Conservation (phyloP, 2,888 invertebrate species). For the Athalia rosae region DNA sequence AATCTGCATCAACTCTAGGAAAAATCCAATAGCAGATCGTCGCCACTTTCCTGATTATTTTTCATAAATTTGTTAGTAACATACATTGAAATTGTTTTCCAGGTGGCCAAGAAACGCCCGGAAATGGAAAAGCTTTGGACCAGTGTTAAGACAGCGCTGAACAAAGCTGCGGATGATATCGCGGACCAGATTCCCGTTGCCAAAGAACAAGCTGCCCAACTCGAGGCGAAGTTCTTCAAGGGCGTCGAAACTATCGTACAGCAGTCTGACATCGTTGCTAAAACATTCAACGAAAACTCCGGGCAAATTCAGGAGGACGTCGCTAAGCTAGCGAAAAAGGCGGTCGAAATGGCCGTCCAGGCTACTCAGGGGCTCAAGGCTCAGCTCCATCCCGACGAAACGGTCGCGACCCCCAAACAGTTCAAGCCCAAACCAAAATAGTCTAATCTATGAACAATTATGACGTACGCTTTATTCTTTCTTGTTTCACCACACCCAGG, state of each 20-base stretch:
- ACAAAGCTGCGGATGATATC: conserved; percentile 62
- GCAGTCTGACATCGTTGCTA: conserved; percentile 65
- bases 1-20: too few relatives aligned
- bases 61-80: too few relatives aligned
- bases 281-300: conserved; percentile 63
- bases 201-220: conserved; percentile 62
- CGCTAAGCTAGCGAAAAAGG: conserved; percentile 66
- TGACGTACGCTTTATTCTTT: too few relatives aligned
- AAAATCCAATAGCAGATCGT: too few relatives aligned
- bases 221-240: conserved; percentile 66
- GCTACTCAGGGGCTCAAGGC: conserved; percentile 65
- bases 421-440: too few relatives aligned
- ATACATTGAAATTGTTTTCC: conserved; percentile 25
- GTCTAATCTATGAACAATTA: neutral
- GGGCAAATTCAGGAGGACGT: conserved; percentile 65
- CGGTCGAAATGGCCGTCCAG: conserved; percentile 65
- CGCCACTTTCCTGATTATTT: too few relatives aligned
- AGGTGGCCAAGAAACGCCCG: conserved; percentile 66
- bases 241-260: conserved; percentile 63
- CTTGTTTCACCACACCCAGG: too few relatives aligned
- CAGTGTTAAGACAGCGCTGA: conserved; percentile 61
- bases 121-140: conserved; percentile 65
- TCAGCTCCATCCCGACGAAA: conserved; percentile 59
- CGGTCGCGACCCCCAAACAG: neutral
- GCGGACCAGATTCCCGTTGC: conserved; percentile 66